A percentile compares a stretch with the other conserved stretches of the same genome.
phyloP scores from a whole-genome alignment of 2,113 vertebrate genomes.

The Cyprinodon brontotheroides region DNA sequence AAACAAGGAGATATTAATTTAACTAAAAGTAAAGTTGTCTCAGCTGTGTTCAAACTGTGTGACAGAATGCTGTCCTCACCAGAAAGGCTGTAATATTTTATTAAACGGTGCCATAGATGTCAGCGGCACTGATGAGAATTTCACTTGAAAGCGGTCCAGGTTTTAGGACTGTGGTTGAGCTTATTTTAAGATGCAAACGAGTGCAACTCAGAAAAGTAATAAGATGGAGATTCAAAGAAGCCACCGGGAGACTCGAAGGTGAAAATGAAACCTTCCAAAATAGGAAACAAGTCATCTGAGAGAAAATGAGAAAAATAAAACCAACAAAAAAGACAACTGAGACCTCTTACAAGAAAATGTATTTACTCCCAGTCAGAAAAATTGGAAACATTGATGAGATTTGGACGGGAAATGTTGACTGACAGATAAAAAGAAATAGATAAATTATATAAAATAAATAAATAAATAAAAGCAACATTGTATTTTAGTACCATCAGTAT shows the following conservation, averaged over 20 bases:
- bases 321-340: neutral
- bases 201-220: neutral
- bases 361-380: neutral
- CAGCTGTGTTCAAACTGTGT: neutral
- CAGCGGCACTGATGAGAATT: neutral
- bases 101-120: neutral
- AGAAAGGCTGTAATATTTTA: neutral
- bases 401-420: neutral
- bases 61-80: neutral
- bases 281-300: neutral
- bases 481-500: too few relatives aligned
- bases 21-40: neutral
- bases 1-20: neutral
- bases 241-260: neutral
- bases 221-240: slow-evolving; percentile 2
- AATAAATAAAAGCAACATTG: too few relatives aligned
- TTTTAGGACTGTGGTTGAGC: neutral
- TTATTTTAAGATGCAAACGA: slow-evolving; percentile 23
- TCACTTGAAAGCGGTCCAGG: slow-evolving; percentile 6
- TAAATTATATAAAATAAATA: neutral
- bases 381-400: neutral
- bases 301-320: slow-evolving; percentile 11
- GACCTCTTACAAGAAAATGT: neutral
- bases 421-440: neutral
- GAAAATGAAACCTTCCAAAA: neutral